Percentiles rank a stretch among this genome's conserved stretches.
Evolutionary conservation across 2,888 invertebrate genomes (phyloP).

Genomic region (Acrocyrtus sp.): DNA sequence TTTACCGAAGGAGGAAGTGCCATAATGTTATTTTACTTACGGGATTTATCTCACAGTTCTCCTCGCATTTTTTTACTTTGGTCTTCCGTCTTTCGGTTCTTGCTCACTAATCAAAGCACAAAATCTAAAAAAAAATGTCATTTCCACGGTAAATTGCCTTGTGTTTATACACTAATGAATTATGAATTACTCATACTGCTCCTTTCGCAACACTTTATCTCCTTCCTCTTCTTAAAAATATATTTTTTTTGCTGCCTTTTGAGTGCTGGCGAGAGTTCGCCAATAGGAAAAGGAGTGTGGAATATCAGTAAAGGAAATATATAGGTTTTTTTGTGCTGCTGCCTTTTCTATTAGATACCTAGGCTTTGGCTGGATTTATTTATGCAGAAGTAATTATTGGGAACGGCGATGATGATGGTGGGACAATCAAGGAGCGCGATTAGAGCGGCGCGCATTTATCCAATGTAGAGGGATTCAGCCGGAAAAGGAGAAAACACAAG

Average conservation of each 20-base stretch:
- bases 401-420: no score
- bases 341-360: no score
- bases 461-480: background rate
- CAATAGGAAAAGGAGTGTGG: no score
- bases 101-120: constrained; percentile 44
- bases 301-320: no score
- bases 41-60: constrained; percentile 49
- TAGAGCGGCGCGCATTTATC: no score
- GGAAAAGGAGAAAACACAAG: background rate
- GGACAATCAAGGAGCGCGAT: no score
- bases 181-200: background rate
- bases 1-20: constrained; percentile 39
- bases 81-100: constrained; percentile 46
- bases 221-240: no score
- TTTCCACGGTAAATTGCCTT: constrained; percentile 36
- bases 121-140: constrained; percentile 33
- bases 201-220: no score
- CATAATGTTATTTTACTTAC: constrained; percentile 33
- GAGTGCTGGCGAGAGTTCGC: no score
- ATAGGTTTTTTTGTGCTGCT: no score
- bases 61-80: constrained; percentile 36
- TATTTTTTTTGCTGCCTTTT: no score
- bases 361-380: background rate
- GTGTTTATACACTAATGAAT: background rate
- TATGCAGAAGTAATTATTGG: background rate